Evolutionary conservation across 2,113 vertebrate genomes (phyloP).

Genomic region (Podocnemis expansa): DNA sequence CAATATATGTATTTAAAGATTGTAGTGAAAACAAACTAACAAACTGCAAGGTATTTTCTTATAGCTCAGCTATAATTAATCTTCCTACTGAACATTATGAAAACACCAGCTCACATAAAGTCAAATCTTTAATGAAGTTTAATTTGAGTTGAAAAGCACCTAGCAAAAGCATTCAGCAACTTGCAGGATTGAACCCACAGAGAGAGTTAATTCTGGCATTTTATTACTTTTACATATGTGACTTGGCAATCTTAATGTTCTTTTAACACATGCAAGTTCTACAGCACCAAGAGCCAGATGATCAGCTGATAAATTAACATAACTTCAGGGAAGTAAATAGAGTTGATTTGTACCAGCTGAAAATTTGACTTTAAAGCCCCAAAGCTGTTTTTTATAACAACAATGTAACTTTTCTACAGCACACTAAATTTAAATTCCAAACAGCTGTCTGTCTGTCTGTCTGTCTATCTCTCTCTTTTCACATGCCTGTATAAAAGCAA

Average conservation of each 20-base stretch:
- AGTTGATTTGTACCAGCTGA: not conserved
- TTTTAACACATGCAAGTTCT: not conserved
- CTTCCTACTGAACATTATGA: not conserved
- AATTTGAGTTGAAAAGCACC: not conserved
- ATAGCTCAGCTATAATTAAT: not conserved
- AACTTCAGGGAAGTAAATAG: not conserved
- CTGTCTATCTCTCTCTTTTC: not conserved
- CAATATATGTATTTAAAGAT: constrained; percentile 6
- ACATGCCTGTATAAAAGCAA: not conserved
- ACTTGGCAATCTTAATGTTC: not conserved
- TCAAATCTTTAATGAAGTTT: not conserved
- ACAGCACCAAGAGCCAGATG: not conserved
- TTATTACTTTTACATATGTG: not conserved
- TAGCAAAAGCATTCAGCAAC: not conserved
- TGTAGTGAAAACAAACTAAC: not conserved
- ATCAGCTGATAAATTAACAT: not conserved
- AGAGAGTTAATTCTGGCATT: not conserved
- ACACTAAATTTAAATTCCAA: not conserved
- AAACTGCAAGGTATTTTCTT: not conserved
- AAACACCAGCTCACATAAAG: not conserved
- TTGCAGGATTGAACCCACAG: not conserved
- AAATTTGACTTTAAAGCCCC: not conserved
- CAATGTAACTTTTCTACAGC: not conserved
- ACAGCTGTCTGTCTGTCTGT: not conserved
- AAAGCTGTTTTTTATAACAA: not conserved